Percentiles rank a stretch among this genome's conserved stretches.
These are phyloP conservation scores for Drosophila kambysellisi DNA, from an alignment of 2,888 invertebrate genomes.

Conservation along the genomic window DNA sequence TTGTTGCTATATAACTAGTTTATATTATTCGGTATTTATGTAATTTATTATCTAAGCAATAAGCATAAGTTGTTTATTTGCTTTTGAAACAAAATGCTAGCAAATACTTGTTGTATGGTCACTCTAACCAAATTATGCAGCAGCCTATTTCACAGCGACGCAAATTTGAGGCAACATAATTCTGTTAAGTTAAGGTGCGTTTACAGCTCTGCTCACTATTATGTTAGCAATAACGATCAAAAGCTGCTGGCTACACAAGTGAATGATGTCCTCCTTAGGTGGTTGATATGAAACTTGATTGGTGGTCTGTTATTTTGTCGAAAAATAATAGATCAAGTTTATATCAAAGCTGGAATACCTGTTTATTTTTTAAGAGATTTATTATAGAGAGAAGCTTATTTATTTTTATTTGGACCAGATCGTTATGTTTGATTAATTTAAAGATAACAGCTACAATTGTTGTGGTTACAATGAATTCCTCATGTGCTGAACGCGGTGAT, in stretches of 20 bases:
- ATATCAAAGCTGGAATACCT: neutral
- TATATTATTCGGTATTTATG: neutral
- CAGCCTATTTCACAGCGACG: neutral
- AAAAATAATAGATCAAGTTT: neutral
- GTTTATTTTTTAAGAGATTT: neutral
- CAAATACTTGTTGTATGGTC: neutral
- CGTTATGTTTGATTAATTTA: constrained; percentile 38
- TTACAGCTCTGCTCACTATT: neutral
- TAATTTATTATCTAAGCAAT: neutral
- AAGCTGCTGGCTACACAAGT: neutral
- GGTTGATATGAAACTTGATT: neutral
- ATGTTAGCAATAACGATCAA: neutral
- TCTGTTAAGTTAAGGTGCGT: constrained; percentile 3
- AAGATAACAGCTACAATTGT: constrained; percentile 30
- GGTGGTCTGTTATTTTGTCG: neutral
- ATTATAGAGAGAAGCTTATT: constrained; percentile 18
- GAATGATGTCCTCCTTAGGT: neutral
- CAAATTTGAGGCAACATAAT: constrained; percentile 2
- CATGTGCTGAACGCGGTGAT: constrained; percentile 8
- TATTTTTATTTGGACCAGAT: constrained; percentile 41
- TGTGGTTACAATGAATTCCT: constrained; percentile 12
- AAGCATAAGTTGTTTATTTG: neutral
- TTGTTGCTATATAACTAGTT: neutral
- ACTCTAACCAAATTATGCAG: constrained; percentile 11
- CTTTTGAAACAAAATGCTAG: neutral